Evolutionary conservation across 1,140 invertebrate genomes (phyloP), one percentile per base, ranked within the genome.

Genomic region (Drosophila bifasciata): DNA sequence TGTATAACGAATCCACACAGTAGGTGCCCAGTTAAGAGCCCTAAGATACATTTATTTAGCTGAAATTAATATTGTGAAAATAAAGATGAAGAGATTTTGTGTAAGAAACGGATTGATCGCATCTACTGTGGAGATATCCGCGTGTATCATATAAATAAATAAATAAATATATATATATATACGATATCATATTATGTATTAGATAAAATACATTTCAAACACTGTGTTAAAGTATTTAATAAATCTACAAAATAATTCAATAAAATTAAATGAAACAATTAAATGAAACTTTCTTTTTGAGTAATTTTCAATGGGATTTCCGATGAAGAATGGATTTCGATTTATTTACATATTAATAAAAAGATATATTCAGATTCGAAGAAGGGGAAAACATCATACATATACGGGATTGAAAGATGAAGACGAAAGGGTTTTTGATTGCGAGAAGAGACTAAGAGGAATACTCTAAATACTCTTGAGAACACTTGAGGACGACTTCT

Each of bases 221-320:
- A 88, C 83, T 88, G 83, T 88, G 83, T 88, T 88, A 88, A 89
- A 88, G 79, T 88, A 88, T 88, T 88, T 88, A 83, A 88, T 88
- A 88, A 88, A 83, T 79, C 76, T 62, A 80, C 70, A 72, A 52
- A 55, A 45, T 49, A 56, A 68, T 68, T 68, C 62, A 83, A 84
- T 51, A 62, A 88, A 76, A 79, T 43, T 77, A 61, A 77, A 74
- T 64, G 76, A 81, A 64, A 46, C n/a, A 41, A 64, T 41, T 21
- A n/a, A 41, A 25, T 40, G n/a, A 13, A 19, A 16, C 21, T 0
- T 8, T 40, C 17, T 25, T 32, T 48, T 23, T n/a, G 9, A n/a
- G 9, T 28, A 7, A 6, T 28, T 32, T 32, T 32, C 3, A 2
- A 32, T 9, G 28, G 28, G 28, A 1, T 8, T 9, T 32, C n/a